Evolutionary conservation across 2,888 invertebrate species (phyloP).

Genomic region (Sturmia bella): DNA sequence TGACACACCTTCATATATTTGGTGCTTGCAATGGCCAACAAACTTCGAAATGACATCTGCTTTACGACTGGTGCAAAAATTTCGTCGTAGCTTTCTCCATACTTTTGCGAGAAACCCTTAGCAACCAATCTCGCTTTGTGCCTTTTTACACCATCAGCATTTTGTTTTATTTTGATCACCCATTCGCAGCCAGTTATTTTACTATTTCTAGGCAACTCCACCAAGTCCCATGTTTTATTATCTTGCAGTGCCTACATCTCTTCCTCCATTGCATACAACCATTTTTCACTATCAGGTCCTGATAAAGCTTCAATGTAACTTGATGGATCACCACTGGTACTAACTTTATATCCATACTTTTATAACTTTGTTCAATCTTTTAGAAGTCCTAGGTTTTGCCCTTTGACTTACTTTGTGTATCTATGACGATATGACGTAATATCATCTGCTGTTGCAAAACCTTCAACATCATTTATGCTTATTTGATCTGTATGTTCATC

Average conservation of each 20-base stretch:
- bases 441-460: not conserved
- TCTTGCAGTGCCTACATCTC: no score
- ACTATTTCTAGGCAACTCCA: slow-evolving; percentile 7
- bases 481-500: not conserved
- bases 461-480: not conserved
- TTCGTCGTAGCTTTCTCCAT: no score
- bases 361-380: slow-evolving; percentile 11
- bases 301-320: slow-evolving; percentile 30
- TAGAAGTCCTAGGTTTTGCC: not conserved
- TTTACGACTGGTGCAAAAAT: no score
- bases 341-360: slow-evolving; percentile 14
- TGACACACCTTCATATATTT: slow-evolving; percentile 23
- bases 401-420: not conserved
- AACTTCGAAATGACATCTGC: slow-evolving; percentile 31
- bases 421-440: not conserved
- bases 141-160: not conserved
- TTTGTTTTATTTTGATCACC: slow-evolving; percentile 42
- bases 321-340: slow-evolving; percentile 3
- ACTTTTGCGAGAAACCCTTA: no score
- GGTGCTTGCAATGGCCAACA: slow-evolving; percentile 33
- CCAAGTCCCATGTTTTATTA: no score
- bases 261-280: slow-evolving; percentile 30
- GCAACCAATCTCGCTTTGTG: slow-evolving; percentile 34
- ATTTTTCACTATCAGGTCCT: slow-evolving; percentile 7
- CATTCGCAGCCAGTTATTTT: slow-evolving; percentile 44